A percentile compares a stretch with the other conserved stretches of the same genome.
These are phyloP conservation scores for Hedya salicella DNA, from an alignment of 2,888 invertebrate genomes.

Conservation along the genomic window DNA sequence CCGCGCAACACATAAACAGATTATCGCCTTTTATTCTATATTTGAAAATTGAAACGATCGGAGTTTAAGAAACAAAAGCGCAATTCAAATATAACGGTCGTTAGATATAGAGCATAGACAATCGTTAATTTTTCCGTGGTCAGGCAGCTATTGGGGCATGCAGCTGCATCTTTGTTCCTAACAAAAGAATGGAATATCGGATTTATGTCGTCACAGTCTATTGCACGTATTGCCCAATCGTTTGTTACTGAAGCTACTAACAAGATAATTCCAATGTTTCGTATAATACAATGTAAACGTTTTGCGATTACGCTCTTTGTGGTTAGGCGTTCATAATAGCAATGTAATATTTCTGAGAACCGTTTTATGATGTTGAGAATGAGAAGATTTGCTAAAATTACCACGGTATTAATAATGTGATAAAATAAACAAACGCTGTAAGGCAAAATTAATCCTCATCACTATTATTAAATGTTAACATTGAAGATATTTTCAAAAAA, in stretches of 20 bases:
- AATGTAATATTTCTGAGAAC: neutral
- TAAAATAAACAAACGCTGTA: neutral
- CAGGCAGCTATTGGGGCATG: slow-evolving; percentile 21
- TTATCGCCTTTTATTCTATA: neutral
- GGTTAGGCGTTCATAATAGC: neutral
- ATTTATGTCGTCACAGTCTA: slow-evolving; percentile 39
- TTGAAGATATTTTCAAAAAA: no score
- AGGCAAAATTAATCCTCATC: neutral
- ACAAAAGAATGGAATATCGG: slow-evolving; percentile 42
- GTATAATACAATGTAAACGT: slow-evolving; percentile 16
- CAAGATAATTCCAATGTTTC: slow-evolving; percentile 31
- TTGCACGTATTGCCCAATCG: slow-evolving; percentile 36
- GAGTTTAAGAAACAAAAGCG: neutral
- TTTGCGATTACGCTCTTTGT: slow-evolving; percentile 2
- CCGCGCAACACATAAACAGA: neutral
- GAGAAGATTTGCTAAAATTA: neutral
- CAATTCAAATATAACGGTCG: neutral
- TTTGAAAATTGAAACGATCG: neutral
- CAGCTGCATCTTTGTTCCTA: slow-evolving; percentile 39
- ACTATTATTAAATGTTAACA: no score
- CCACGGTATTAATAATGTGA: neutral
- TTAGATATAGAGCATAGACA: slow-evolving; percentile 16
- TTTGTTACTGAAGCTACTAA: slow-evolving; percentile 24
- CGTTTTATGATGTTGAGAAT: neutral
- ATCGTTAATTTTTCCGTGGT: slow-evolving; percentile 24